Conservation (phyloP, 2,113 vertebrate genomes). For the Colossoma macropomum region DNA sequence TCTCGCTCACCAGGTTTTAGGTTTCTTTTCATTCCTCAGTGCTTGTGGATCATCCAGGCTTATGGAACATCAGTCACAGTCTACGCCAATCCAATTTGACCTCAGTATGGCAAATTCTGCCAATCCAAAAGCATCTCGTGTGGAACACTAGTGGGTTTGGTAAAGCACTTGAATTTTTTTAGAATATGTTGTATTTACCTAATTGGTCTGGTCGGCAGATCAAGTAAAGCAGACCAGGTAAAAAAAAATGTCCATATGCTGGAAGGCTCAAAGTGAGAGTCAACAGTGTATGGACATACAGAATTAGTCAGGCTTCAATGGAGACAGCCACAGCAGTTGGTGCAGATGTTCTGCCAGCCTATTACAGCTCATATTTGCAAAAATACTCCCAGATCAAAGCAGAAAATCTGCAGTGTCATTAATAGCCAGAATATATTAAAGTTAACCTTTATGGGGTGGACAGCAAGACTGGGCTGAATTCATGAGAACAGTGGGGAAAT, state of each 20-base stretch:
- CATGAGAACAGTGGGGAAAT: not conserved
- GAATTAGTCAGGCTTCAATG: not conserved
- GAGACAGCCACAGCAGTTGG: not conserved
- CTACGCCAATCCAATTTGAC: no score
- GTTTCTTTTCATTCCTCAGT: no score
- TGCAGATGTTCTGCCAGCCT: slow-evolving; percentile 33
- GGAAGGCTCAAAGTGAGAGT: slow-evolving; percentile 9
- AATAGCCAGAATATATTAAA: not conserved
- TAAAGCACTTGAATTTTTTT: not conserved
- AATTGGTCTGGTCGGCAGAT: not conserved
- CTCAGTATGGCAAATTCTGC: no score
- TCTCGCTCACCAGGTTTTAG: no score
- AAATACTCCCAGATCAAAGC: slow-evolving; percentile 1
- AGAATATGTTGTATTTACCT: not conserved
- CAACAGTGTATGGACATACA: slow-evolving; percentile 1
- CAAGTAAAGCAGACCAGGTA: slow-evolving; percentile 2
- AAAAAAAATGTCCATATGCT: slow-evolving; percentile 30
- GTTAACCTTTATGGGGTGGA: not conserved
- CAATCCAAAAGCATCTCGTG: no score
- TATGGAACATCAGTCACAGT: no score
- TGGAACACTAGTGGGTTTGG: not conserved
- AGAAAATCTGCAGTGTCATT: not conserved
- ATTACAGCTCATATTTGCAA: not conserved
- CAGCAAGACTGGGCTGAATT: not conserved
- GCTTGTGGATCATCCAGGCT: no score